Percentiles rank a stretch among this genome's conserved stretches.
phyloP scores from a whole-genome alignment of 2,888 invertebrate genomes.

The Oxyteleia sp. region DNA sequence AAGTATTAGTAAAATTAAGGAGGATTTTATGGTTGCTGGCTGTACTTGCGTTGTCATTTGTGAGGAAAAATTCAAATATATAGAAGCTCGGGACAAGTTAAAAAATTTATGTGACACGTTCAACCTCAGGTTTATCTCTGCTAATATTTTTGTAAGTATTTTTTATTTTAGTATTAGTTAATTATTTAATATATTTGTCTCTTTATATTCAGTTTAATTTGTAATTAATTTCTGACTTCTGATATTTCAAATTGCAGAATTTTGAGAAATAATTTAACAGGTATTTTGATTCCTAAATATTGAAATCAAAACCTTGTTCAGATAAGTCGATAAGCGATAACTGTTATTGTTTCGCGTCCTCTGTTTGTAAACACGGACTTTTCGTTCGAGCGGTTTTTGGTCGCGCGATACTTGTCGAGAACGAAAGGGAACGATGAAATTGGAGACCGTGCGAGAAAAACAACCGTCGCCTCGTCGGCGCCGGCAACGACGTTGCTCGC shows the following conservation, averaged over 20 bases:
- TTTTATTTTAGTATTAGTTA: too few species aligned
- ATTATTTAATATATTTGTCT: too few species aligned
- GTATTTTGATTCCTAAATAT: slow-evolving; percentile 24
- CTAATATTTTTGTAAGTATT: too few species aligned
- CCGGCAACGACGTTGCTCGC: slow-evolving; percentile 81
- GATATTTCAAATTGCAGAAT: not conserved
- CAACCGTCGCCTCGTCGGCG: slow-evolving; percentile 80
- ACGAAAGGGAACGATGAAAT: slow-evolving; percentile 37
- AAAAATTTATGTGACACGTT: too few species aligned
- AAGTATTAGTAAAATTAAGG: too few species aligned
- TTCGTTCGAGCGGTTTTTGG: not conserved
- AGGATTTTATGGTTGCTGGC: too few species aligned
- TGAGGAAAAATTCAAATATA: too few species aligned
- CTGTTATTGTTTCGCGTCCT: slow-evolving; percentile 35
- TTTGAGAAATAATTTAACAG: not conserved
- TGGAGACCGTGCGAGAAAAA: slow-evolving; percentile 40
- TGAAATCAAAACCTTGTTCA: slow-evolving; percentile 31
- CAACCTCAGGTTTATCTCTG: too few species aligned
- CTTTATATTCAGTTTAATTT: too few species aligned
- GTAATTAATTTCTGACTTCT: not conserved
- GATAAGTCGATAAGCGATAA: slow-evolving; percentile 32
- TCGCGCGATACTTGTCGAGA: too few species aligned
- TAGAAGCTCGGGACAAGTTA: too few species aligned
- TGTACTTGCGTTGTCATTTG: too few species aligned
- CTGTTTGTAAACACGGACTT: slow-evolving; percentile 48